Conservation (phyloP, 2,797 vertebrate species). For the Prunella strophiata region DNA sequence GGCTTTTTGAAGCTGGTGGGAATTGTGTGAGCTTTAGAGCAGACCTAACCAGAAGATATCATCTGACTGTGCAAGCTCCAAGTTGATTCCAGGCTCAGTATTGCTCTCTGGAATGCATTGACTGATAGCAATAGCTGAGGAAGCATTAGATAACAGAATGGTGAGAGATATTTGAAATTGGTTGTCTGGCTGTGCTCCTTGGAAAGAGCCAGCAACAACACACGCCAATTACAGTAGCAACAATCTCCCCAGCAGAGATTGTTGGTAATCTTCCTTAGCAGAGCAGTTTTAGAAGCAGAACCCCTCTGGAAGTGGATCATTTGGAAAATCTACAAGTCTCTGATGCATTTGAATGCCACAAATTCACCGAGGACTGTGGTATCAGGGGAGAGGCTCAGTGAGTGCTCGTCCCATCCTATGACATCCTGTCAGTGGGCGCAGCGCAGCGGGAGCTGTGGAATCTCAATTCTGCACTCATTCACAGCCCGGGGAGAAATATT, state of each 20-base stretch:
- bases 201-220: not conserved
- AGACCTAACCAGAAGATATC: not conserved
- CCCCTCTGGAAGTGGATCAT: not conserved
- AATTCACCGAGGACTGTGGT: not conserved
- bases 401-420: not conserved
- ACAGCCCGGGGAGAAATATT: conserved; percentile 57
- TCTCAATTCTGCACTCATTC: conserved; percentile 51
- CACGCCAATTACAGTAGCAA: not conserved
- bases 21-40: not conserved
- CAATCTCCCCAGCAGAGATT: not conserved
- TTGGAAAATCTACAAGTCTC: not conserved
- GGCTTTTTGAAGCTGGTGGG: not conserved
- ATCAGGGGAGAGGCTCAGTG: not conserved
- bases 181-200: not conserved
- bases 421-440: conserved; percentile 36
- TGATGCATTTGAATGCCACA: not conserved
- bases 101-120: not conserved
- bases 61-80: not conserved
- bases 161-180: conserved; percentile 43
- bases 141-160: conserved; percentile 31
- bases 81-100: not conserved
- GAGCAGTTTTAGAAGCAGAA: not conserved
- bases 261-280: not conserved
- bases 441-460: conserved; percentile 43
- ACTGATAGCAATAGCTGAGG: conserved; percentile 12